These are phyloP conservation scores for Lota lota DNA, from an alignment of 2,113 vertebrate genomes.

Conservation along the genomic window DNA sequence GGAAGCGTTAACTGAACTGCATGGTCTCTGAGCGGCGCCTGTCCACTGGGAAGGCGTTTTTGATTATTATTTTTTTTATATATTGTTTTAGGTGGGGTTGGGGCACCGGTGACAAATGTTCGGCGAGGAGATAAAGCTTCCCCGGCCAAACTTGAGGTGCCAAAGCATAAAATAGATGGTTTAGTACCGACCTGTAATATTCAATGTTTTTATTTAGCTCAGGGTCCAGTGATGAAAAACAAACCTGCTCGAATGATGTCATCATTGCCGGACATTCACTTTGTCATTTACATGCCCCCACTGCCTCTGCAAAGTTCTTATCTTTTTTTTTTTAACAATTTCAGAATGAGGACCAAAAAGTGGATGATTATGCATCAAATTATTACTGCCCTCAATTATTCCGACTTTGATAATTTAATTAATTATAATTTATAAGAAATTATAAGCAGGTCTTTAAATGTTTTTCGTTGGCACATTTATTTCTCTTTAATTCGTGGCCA, in stretches of 20 bases:
- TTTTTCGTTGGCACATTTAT: too few species aligned
- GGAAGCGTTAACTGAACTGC: conserved; percentile 47
- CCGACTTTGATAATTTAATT: too few species aligned
- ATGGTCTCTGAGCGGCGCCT: conserved; percentile 41
- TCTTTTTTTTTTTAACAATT: not conserved
- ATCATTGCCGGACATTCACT: conserved; percentile 52
- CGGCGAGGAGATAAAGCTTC: conserved; percentile 13
- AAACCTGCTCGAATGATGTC: conserved; percentile 64
- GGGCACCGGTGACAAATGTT: conserved; percentile 54
- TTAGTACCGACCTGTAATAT: conserved; percentile 43
- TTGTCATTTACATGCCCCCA: conserved; percentile 12
- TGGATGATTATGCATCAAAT: too few species aligned
- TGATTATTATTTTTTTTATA: not conserved
- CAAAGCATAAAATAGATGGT: conserved; percentile 27
- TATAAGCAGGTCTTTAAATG: too few species aligned
- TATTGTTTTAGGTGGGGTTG: conserved; percentile 24
- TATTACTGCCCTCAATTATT: too few species aligned
- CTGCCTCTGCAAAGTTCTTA: too few species aligned
- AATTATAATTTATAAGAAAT: too few species aligned
- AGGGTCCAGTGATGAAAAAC: conserved; percentile 68
- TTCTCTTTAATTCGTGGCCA: too few species aligned
- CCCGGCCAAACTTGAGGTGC: conserved; percentile 56
- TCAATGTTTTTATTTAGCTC: conserved; percentile 69
- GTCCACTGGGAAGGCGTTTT: not conserved
- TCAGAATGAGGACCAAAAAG: too few species aligned